These are phyloP conservation scores for Diachrysia chrysitis DNA, from an alignment of 2,888 invertebrate species.

Conservation along the genomic window DNA sequence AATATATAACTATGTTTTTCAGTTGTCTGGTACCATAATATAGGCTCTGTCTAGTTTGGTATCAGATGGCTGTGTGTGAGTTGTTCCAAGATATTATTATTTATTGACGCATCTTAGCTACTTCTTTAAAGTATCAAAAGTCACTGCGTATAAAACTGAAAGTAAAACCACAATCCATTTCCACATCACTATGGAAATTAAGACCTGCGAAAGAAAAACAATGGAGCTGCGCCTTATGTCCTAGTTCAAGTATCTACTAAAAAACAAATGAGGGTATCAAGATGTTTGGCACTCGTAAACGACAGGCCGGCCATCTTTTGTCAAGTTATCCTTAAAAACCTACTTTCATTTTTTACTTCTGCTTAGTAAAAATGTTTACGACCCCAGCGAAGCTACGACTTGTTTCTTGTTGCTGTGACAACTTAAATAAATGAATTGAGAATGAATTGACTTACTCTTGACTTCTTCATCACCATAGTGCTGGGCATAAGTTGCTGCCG, in stretches of 20 bases:
- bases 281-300: constrained; percentile 44
- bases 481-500: no score
- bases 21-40: no score
- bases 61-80: no score
- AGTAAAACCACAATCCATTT: neutral
- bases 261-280: constrained; percentile 54
- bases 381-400: neutral
- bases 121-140: no score
- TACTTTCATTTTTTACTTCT: constrained; percentile 18
- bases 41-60: no score
- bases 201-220: constrained; percentile 23
- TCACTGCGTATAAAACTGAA: neutral
- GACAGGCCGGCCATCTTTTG: constrained; percentile 38
- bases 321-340: constrained; percentile 30
- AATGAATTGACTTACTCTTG: neutral
- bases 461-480: no score
- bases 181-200: constrained; percentile 32
- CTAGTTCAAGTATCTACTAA: constrained; percentile 45
- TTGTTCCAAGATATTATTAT: no score
- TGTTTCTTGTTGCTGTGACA: constrained; percentile 6
- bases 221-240: constrained; percentile 46
- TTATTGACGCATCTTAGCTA: no score
- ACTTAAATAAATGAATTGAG: neutral
- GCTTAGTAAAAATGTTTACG: constrained; percentile 15
- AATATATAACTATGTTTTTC: no score